Evolutionary conservation across 2,888 invertebrate genomes (phyloP).

Genomic region (Caenorhabditis sp.): DNA sequence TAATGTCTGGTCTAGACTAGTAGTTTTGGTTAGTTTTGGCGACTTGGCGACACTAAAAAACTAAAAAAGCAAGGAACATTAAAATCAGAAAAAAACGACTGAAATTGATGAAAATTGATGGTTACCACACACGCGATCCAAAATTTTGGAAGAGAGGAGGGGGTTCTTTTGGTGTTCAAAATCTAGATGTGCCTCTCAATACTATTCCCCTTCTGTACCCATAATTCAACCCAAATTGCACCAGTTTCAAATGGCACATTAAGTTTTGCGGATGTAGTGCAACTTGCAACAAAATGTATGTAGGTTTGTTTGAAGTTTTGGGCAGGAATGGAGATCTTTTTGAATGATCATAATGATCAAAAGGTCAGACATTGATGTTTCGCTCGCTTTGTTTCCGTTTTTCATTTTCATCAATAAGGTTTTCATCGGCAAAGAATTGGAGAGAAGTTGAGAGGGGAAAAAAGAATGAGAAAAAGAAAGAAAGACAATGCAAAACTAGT

Average conservation of each 20-base stretch:
- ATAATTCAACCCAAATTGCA: background rate
- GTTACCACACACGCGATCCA: conserved; percentile 38
- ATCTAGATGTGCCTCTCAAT: conserved; percentile 25
- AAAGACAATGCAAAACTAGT: too few relatives aligned
- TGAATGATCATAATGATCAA: conserved; percentile 21
- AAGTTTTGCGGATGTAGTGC: conserved; percentile 19
- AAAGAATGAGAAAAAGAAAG: conserved; percentile 19
- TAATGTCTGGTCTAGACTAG: background rate
- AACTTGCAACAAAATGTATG: conserved; percentile 8
- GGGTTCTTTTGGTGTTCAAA: too few relatives aligned
- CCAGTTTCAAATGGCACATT: background rate
- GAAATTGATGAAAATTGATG: conserved; percentile 38
- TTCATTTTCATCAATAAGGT: conserved; percentile 7
- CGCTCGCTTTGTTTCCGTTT: conserved; percentile 10
- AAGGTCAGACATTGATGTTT: conserved; percentile 44
- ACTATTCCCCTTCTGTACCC: conserved; percentile 3
- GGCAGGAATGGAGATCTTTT: background rate
- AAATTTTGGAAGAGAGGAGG: too few relatives aligned
- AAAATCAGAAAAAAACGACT: conserved; percentile 32
- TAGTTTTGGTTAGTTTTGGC: too few relatives aligned
- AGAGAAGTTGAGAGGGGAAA: background rate
- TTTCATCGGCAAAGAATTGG: background rate
- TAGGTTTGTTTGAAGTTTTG: background rate
- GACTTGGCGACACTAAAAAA: too few relatives aligned
- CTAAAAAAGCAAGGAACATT: conserved; percentile 3